Conservation (phyloP, 2,113 vertebrate species). For the Rattus rattus region DNA sequence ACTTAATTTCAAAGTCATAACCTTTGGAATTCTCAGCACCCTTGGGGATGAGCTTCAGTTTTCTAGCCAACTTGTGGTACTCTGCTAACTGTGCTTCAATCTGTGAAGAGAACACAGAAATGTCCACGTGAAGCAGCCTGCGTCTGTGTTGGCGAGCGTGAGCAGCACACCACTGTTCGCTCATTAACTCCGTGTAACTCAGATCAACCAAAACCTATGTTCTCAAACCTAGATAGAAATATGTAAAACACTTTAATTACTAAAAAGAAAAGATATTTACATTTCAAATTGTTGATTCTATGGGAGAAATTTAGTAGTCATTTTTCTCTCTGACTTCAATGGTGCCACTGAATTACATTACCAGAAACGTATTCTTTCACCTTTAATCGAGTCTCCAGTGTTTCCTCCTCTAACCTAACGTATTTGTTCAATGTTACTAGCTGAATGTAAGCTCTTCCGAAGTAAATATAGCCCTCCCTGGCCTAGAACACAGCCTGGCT, state of each 20-base stretch:
- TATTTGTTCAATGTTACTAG: not conserved
- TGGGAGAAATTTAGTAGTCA: not conserved
- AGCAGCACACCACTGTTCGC: not conserved
- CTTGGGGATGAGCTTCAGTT: conserved; percentile 94
- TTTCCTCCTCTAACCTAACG: not conserved
- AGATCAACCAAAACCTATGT: not conserved
- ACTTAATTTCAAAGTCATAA: conserved; percentile 93
- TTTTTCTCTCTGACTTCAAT: not conserved
- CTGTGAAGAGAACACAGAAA: conserved; percentile 82
- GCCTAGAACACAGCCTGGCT: not conserved
- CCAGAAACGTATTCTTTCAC: not conserved
- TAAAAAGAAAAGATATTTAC: not conserved
- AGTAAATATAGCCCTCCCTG: not conserved
- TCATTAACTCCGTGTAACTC: not conserved
- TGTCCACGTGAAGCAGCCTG: not conserved
- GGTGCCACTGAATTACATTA: not conserved
- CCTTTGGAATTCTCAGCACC: conserved; percentile 94
- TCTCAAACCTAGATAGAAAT: not conserved
- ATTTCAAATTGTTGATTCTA: not conserved
- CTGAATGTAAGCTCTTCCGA: not conserved
- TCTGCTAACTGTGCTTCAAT: conserved; percentile 91
- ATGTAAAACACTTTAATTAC: not conserved
- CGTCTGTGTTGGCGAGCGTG: not conserved
- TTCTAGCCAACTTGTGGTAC: conserved; percentile 95
- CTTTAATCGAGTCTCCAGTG: not conserved